Conservation (phyloP, 1,140 invertebrate species). For the Drosophila suzukii region DNA sequence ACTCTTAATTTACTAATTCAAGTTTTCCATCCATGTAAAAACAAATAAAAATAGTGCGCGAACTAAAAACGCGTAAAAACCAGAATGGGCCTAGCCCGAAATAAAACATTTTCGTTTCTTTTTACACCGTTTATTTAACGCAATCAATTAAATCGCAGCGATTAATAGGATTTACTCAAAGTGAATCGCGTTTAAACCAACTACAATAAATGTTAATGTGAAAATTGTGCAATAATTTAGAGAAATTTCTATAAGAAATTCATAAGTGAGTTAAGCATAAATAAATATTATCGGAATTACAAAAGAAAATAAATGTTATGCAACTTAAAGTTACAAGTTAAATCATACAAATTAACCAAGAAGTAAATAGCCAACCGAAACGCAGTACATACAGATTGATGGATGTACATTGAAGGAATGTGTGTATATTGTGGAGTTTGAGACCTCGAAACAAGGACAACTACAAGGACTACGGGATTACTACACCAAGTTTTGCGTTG, state of each 20-base stretch:
- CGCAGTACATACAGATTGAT: slow-evolving; percentile 2
- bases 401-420: slow-evolving; percentile 9
- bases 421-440: slow-evolving; percentile 38
- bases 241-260: slow-evolving; percentile 73
- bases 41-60: slow-evolving; percentile 49
- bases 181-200: slow-evolving; percentile 22
- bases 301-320: slow-evolving; percentile 39
- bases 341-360: slow-evolving; percentile 17
- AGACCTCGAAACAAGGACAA: slow-evolving; percentile 23
- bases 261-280: slow-evolving; percentile 56
- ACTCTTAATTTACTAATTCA: slow-evolving; percentile 10
- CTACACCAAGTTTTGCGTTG: slow-evolving; percentile 12
- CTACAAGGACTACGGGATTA: slow-evolving; percentile 7
- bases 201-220: slow-evolving; percentile 39
- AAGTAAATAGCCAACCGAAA: slow-evolving; percentile 6
- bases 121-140: slow-evolving; percentile 47
- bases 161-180: slow-evolving; percentile 31
- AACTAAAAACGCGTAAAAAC: slow-evolving; percentile 30
- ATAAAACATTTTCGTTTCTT: slow-evolving; percentile 62
- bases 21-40: slow-evolving; percentile 25
- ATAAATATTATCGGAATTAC: slow-evolving; percentile 13
- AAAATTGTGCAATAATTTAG: slow-evolving; percentile 75
- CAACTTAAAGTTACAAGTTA: slow-evolving; percentile 46
- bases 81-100: slow-evolving; percentile 71
- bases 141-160: slow-evolving; percentile 6